A percentile compares a stretch with the other conserved stretches of the same genome.
These are phyloP conservation scores for Aix galericulata DNA, from an alignment of 2,113 vertebrate genomes.

Conservation along the genomic window DNA sequence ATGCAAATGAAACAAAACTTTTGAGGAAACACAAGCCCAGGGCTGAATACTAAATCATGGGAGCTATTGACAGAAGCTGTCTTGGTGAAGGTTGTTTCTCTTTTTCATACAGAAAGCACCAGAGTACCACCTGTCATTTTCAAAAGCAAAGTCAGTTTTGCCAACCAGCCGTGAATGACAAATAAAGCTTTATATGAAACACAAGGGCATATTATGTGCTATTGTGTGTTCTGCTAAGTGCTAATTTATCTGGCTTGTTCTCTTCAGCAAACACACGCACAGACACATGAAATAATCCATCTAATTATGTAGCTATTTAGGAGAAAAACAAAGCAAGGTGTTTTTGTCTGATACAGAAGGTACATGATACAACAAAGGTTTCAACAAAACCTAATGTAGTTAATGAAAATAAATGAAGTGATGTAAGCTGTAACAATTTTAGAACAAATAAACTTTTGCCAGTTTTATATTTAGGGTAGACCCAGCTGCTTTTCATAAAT, in stretches of 20 bases:
- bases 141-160: constrained; percentile 87
- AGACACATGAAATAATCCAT: constrained; percentile 84
- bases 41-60: constrained; percentile 75
- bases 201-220: constrained; percentile 85
- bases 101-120: constrained; percentile 78
- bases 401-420: constrained; percentile 79
- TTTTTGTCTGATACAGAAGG: constrained; percentile 78
- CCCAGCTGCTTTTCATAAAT: constrained; percentile 83
- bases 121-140: constrained; percentile 89
- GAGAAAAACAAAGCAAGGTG: constrained; percentile 83
- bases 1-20: constrained; percentile 76
- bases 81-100: constrained; percentile 78
- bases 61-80: constrained; percentile 76
- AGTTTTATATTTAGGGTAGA: constrained; percentile 78
- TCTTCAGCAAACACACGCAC: constrained; percentile 82
- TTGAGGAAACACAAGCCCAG: constrained; percentile 60
- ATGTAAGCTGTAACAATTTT: constrained; percentile 76
- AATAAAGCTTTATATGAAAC: constrained; percentile 86
- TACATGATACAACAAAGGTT: constrained; percentile 82
- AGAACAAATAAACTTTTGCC: constrained; percentile 81
- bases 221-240: constrained; percentile 86
- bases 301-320: constrained; percentile 87
- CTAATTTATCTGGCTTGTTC: constrained; percentile 90
- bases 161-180: constrained; percentile 86
- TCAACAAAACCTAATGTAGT: constrained; percentile 73